Percentiles rank a stretch among this genome's conserved stretches.
phyloP scores from a whole-genome alignment of 1,140 invertebrate species.

The Monomorium pharaonis region DNA sequence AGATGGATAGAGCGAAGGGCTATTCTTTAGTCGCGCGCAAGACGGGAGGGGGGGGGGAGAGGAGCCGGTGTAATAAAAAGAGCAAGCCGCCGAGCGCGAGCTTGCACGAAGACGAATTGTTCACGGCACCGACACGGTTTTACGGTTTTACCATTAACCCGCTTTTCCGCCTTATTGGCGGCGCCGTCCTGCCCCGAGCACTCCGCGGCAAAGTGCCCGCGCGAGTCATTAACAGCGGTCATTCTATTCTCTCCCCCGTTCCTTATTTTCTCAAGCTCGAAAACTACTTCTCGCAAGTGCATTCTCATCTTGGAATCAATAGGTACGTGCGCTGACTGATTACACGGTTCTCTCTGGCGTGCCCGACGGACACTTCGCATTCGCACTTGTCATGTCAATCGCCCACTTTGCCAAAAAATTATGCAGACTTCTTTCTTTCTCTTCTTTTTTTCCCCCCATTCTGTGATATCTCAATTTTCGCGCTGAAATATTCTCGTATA shows the following conservation, averaged over 20 bases:
- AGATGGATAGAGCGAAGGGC: constrained; percentile 28
- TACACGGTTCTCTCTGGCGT: not conserved
- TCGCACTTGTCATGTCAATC: not conserved
- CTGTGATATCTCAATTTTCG: not conserved
- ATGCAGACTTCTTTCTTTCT: not conserved
- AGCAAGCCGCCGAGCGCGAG: not conserved
- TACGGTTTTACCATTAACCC: constrained; percentile 44
- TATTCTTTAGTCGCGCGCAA: constrained; percentile 37
- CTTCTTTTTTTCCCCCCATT: not conserved
- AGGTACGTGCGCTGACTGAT: not conserved
- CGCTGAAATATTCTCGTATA: not conserved
- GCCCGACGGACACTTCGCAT: not conserved
- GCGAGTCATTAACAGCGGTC: constrained; percentile 28
- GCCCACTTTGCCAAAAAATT: not conserved
- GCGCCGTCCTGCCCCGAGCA: not conserved
- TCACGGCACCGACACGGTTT: constrained; percentile 12
- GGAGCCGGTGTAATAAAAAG: constrained; percentile 12
- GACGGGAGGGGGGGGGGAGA: not conserved
- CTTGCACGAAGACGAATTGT: constrained; percentile 42
- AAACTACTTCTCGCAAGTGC: constrained; percentile 33
- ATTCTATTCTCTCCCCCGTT: not conserved
- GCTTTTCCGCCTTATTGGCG: constrained; percentile 51
- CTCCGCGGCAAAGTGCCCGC: constrained; percentile 5
- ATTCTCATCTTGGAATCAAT: constrained; percentile 23
- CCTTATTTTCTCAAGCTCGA: not conserved